These are phyloP conservation scores for Enteromius argenteus DNA, from an alignment of 2,797 vertebrate genomes.

Conservation along the genomic window DNA sequence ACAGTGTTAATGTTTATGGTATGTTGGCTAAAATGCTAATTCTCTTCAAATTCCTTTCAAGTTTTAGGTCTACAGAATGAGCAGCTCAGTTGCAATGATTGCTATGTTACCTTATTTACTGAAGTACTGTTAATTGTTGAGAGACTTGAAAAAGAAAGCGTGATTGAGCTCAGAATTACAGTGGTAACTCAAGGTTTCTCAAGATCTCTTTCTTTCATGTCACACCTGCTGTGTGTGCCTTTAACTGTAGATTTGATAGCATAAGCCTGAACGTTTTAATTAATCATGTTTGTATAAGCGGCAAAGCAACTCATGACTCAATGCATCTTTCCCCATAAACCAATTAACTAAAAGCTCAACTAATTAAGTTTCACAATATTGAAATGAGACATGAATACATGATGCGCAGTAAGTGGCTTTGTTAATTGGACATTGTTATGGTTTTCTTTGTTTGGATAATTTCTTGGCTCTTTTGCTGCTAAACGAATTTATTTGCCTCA, in stretches of 20 bases:
- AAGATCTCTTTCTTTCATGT: slow-evolving; percentile 9
- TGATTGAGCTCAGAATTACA: slow-evolving; percentile 14
- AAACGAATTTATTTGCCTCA: slow-evolving; percentile 17
- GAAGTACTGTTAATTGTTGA: slow-evolving; percentile 2
- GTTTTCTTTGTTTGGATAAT: slow-evolving; percentile 30
- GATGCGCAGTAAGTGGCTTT: slow-evolving; percentile 33
- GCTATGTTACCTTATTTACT: background rate
- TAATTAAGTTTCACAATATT: slow-evolving; percentile 40
- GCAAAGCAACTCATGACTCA: slow-evolving; percentile 33
- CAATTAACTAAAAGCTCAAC: slow-evolving; percentile 49
- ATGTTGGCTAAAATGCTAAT: background rate
- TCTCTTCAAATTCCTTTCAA: background rate
- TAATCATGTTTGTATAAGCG: slow-evolving; percentile 23
- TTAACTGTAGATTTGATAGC: slow-evolving; percentile 25
- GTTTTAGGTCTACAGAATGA: background rate
- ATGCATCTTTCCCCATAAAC: slow-evolving; percentile 25
- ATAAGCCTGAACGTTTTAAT: slow-evolving; percentile 32
- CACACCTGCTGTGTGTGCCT: slow-evolving; percentile 18
- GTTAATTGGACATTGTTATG: slow-evolving; percentile 40
- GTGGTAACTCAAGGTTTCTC: slow-evolving; percentile 8
- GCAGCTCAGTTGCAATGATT: background rate
- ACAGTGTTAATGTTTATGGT: background rate
- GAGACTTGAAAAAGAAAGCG: background rate
- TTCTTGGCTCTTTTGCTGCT: slow-evolving; percentile 10
- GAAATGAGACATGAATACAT: slow-evolving; percentile 30